Evolutionary conservation across 2,113 vertebrate species (phyloP).

Genomic region (Elephantulus edwardii): DNA sequence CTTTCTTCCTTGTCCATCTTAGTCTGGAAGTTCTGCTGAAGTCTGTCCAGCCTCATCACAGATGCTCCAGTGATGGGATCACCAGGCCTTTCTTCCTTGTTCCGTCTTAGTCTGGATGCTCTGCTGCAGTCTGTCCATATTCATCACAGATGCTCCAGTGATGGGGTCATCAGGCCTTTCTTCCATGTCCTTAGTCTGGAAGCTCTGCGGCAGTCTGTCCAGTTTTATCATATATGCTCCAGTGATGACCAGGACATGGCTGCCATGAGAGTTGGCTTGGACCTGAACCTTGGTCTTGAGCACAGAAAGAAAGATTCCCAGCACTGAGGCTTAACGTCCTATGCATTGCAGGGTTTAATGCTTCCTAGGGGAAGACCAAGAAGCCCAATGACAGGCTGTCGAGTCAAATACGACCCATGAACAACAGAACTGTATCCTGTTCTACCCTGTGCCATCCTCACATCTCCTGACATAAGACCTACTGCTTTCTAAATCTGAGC

Average conservation of each 20-base stretch:
- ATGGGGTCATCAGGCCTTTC: background rate
- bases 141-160: background rate
- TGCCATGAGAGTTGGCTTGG: background rate
- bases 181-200: background rate
- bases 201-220: background rate
- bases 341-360: no score
- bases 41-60: background rate
- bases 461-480: no score
- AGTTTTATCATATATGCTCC: background rate
- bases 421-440: no score
- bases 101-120: background rate
- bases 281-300: background rate
- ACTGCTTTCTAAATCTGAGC: accelerated
- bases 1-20: background rate
- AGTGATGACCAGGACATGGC: background rate
- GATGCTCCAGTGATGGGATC: background rate
- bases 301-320: background rate
- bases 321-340: background rate
- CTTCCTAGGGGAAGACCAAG: background rate
- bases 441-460: no score
- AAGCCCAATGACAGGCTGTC: accelerated
- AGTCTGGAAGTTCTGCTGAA: background rate
- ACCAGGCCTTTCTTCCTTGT: background rate
- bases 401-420: no score
- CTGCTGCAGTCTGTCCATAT: background rate